Conservation (phyloP, 2,888 invertebrate species). For the Strigamia maritima region DNA sequence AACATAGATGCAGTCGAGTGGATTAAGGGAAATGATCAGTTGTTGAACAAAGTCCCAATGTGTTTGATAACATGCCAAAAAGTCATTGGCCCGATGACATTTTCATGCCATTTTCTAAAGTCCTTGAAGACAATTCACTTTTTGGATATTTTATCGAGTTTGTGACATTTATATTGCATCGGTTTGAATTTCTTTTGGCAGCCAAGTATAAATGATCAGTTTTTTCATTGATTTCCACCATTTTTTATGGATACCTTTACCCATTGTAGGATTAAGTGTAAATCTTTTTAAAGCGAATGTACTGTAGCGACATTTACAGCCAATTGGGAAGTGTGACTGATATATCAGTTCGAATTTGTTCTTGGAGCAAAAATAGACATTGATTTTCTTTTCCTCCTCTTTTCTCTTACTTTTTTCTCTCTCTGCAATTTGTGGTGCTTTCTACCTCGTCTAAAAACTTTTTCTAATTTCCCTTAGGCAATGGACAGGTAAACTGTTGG, state of each 20-base stretch:
- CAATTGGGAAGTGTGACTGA: slow-evolving; percentile 2
- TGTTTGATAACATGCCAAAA: slow-evolving; percentile 9
- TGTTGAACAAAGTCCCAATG: neutral
- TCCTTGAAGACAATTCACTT: slow-evolving; percentile 10
- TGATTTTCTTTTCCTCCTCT: neutral
- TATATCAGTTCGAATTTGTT: neutral
- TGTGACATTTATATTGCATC: neutral
- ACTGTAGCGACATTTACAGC: neutral
- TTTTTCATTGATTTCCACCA: no score
- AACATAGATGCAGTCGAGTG: neutral
- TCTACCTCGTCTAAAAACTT: neutral
- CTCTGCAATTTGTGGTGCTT: neutral
- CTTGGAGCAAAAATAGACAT: slow-evolving; percentile 8
- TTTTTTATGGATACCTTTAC: no score
- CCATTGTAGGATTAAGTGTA: no score
- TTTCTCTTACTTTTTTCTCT: neutral
- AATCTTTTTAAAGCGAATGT: neutral
- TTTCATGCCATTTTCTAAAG: neutral
- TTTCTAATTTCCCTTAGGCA: slow-evolving; percentile 17
- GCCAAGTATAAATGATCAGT: no score
- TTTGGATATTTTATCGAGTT: neutral
- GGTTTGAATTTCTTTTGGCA: no score
- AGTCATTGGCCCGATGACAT: slow-evolving; percentile 9
- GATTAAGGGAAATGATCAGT: slow-evolving; percentile 8
- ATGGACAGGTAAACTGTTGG: slow-evolving; percentile 12